Conservation (phyloP, 2,113 vertebrate species). For the Octodon degus region DNA sequence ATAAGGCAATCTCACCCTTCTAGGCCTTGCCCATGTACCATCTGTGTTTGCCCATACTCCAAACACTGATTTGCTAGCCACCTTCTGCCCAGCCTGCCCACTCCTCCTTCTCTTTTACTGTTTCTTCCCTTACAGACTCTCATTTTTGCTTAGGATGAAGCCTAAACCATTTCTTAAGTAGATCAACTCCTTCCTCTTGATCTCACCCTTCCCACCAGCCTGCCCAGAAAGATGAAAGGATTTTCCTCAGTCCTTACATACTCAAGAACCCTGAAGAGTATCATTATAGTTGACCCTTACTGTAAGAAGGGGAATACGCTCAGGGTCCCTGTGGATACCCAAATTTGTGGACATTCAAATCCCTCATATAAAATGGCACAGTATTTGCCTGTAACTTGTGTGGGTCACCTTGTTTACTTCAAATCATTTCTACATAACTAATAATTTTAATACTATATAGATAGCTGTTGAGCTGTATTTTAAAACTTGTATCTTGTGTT, state of each 20-base stretch:
- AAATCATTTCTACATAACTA: not conserved
- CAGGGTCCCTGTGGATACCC: no score
- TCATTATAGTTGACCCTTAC: not conserved
- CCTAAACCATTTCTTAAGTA: not conserved
- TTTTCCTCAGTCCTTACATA: not conserved
- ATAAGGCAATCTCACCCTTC: not conserved
- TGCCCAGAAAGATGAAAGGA: not conserved
- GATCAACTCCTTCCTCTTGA: not conserved
- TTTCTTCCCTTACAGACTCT: not conserved
- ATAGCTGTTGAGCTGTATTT: not conserved
- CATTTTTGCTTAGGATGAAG: not conserved
- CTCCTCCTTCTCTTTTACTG: not conserved
- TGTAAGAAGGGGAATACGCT: not conserved
- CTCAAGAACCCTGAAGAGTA: not conserved
- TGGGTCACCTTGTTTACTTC: not conserved
- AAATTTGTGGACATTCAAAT: not conserved
- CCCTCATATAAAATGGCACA: not conserved
- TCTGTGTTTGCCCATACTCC: not conserved
- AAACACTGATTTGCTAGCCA: not conserved
- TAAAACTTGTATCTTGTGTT: not conserved
- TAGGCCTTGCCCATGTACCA: not conserved
- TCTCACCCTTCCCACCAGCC: no score
- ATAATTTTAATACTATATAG: not conserved
- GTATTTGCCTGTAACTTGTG: not conserved
- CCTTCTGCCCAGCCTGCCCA: rapidly evolving